Evolutionary conservation across 2,797 vertebrate genomes (phyloP).

Genomic region (Myripristis murdjan): DNA sequence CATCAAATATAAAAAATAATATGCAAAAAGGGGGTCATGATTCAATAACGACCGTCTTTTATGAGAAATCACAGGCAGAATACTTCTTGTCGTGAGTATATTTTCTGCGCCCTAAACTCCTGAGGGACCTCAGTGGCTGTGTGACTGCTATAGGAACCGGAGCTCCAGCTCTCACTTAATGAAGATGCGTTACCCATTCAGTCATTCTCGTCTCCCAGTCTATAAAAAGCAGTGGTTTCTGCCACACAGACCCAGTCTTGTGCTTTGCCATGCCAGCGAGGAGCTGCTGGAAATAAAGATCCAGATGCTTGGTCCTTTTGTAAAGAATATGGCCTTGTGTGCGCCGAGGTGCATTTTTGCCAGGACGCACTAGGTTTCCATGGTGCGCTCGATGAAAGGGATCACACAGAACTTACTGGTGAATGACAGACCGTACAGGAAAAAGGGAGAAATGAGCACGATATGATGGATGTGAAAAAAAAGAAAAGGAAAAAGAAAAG

Average conservation of each 20-base stretch:
- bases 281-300: conserved; percentile 75
- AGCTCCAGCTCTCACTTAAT: conserved; percentile 79
- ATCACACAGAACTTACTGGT: conserved; percentile 83
- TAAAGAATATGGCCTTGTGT: conserved; percentile 89
- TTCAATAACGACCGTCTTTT: conserved; percentile 29
- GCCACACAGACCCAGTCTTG: conserved; percentile 87
- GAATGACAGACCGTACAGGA: conserved; percentile 85
- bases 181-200: conserved; percentile 83
- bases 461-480: conserved; percentile 69
- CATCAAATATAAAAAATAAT: background rate
- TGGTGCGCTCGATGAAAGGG: conserved; percentile 87
- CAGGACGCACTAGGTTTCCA: conserved; percentile 85
- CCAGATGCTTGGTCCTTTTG: conserved; percentile 88
- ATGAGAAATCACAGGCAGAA: conserved; percentile 29
- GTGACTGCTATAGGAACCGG: conserved; percentile 60
- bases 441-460: conserved; percentile 73
- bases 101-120: conserved; percentile 45
- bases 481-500: conserved; percentile 39
- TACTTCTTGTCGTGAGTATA: conserved; percentile 43
- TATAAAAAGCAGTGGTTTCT: conserved; percentile 87
- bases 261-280: conserved; percentile 76
- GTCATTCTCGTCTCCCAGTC: conserved; percentile 83
- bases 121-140: conserved; percentile 58
- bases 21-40: conserved; percentile 18
- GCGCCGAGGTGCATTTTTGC: conserved; percentile 89